Conservation (phyloP, 2,888 invertebrate genomes). For the Encarsia formosa region DNA sequence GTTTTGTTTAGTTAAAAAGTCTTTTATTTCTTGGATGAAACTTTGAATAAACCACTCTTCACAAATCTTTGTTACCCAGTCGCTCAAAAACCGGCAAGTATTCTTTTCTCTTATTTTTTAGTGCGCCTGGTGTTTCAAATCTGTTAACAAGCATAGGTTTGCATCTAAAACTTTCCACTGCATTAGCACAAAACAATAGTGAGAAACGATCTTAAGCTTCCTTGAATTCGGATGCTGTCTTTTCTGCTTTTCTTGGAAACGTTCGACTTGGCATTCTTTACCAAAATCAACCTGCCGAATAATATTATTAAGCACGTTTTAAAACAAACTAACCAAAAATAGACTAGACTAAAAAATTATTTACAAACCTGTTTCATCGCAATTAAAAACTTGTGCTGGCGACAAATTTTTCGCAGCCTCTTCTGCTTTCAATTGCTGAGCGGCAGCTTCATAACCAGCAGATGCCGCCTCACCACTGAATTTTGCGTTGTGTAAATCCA, state of each 20-base stretch:
- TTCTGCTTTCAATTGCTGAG: no score
- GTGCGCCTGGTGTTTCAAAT: constrained; percentile 33
- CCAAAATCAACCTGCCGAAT: no score
- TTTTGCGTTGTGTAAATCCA: not conserved
- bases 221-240: constrained; percentile 35
- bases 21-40: constrained; percentile 30
- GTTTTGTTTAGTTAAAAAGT: constrained; percentile 22
- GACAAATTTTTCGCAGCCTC: no score
- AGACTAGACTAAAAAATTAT: no score
- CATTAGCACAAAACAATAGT: constrained; percentile 36
- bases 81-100: constrained; percentile 35
- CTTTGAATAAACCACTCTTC: constrained; percentile 21
- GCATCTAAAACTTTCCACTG: constrained; percentile 35
- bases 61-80: constrained; percentile 32
- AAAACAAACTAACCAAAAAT: no score
- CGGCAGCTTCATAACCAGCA: no score
- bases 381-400: no score
- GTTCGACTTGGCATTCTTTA: constrained; percentile 34
- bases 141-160: constrained; percentile 37
- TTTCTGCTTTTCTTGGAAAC: constrained; percentile 38
- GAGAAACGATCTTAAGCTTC: constrained; percentile 36
- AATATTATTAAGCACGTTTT: no score
- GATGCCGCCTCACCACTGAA: no score
- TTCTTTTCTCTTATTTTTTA: constrained; percentile 32
- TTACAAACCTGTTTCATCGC: no score